Base-by-base conservation (phyloP, 2,888 invertebrate species). In the Megastigmus dorsalis region DNA sequence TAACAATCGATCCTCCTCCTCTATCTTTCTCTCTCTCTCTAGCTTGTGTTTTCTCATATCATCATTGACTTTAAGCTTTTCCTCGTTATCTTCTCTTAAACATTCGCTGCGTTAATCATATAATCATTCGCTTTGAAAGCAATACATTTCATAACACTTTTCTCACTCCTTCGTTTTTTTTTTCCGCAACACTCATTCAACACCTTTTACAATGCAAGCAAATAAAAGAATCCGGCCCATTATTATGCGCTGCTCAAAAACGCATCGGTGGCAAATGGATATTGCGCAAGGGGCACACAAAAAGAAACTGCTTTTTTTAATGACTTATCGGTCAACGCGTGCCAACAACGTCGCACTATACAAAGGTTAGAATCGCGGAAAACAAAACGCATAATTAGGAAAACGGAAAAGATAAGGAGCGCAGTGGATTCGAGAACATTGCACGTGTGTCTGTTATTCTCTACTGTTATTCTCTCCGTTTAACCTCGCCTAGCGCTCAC, bases 361-460 rank as follows among this genome's bases (percentile, higher is more conserved):
- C 13, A 23, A n/a, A 41, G 3, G 5, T 38, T 7, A 2, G 7
- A 0, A 28, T 36, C 13, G 13, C 33, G 20, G 36, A 36, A 33
- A 55, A 38, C n/a, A n/a, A n/a, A n/a, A n/a, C 20, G 28, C 2
- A 52, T 23, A 45, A 67, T 43, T n/a, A 7, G 10, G 28, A 18
- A 67, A 67, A 48, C 26, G 3, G 20, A 62, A 30, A 62, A 45
- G 43, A 30, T 33, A 41, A 55, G 38, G 7, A 13, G 18, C 7
- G 13, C 3, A 1, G 9, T 36, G 20, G 23, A 45, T 45, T 28
- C 20, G n/a, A 62, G 36, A 63, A 50, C 36, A 33, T 33, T 36
- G 55, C 55, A 57, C 54, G 28, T 23, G 36, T 43, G 52, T 28
- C 18, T 33, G 13, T 28, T 55, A 41, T 9, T 28, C 13, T 48